Conservation (phyloP, 2,797 vertebrate genomes). For the Sandelia bainsii region DNA sequence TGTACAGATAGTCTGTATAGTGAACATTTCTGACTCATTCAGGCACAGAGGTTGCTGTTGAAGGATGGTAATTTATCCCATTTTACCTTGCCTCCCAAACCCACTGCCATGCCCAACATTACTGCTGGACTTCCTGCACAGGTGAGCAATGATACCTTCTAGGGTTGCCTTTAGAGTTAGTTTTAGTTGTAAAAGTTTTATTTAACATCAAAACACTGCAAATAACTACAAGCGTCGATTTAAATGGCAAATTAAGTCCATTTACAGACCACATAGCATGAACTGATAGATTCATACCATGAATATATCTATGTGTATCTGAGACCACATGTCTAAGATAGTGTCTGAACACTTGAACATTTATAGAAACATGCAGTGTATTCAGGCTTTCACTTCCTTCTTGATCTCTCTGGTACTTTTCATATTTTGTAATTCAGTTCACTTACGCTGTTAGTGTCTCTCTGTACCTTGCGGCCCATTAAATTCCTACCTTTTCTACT, state of each 20-base stretch:
- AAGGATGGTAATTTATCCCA: slow-evolving; percentile 84
- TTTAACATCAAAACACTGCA: not conserved
- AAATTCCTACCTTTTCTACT: not conserved
- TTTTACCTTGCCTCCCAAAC: slow-evolving; percentile 74
- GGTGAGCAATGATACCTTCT: slow-evolving; percentile 30
- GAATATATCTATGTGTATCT: slow-evolving; percentile 9
- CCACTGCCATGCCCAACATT: slow-evolving; percentile 85
- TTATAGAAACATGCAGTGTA: slow-evolving; percentile 43
- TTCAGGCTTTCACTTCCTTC: slow-evolving; percentile 67
- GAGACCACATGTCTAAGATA: slow-evolving; percentile 19
- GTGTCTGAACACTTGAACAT: slow-evolving; percentile 17
- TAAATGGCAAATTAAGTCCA: not conserved
- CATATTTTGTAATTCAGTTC: slow-evolving; percentile 47
- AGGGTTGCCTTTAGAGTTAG: not conserved
- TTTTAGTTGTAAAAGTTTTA: not conserved
- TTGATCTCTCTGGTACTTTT: slow-evolving; percentile 41
- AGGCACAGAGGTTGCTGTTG: slow-evolving; percentile 68
- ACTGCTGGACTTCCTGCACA: slow-evolving; percentile 88
- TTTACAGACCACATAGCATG: not conserved
- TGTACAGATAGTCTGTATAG: not conserved
- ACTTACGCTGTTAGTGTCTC: not conserved
- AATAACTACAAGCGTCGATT: not conserved
- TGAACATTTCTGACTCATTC: slow-evolving; percentile 16
- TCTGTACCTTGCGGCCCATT: not conserved
- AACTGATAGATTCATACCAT: not conserved